These are phyloP conservation scores for Phymorhynchus buccinoides DNA, from an alignment of 1,140 invertebrate species.

Conservation along the genomic window DNA sequence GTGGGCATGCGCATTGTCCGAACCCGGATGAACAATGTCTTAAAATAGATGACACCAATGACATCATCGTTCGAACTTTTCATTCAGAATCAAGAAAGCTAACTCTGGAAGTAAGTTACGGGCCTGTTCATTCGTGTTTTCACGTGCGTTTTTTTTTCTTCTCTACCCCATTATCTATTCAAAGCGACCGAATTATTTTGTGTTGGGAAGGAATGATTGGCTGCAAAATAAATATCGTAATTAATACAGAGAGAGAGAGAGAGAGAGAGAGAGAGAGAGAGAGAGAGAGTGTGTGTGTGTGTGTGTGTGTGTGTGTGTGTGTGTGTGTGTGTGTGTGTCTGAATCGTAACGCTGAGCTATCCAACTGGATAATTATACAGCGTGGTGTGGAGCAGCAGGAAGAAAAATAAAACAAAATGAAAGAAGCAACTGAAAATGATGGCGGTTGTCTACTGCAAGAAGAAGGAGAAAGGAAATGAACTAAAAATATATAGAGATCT, in stretches of 20 bases:
- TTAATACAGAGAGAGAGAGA: neutral
- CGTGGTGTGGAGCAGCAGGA: neutral
- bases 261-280: neutral
- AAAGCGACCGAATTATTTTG: neutral
- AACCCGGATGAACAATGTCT: constrained; percentile 46
- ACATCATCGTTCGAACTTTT: constrained; percentile 42
- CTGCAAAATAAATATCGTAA: neutral
- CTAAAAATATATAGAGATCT: no score
- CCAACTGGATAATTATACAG: no score
- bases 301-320: neutral
- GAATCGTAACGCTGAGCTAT: no score
- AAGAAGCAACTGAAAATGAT: no score
- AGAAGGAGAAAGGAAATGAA: no score
- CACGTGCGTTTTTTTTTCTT: neutral
- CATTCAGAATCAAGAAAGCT: neutral
- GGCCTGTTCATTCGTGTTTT: neutral
- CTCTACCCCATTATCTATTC: neutral
- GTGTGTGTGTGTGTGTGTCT: neutral
- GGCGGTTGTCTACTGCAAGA: no score
- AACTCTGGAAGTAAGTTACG: neutral
- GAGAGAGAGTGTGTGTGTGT: neutral
- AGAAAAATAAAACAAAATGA: no score
- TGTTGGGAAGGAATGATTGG: neutral
- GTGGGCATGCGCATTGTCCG: constrained; percentile 42
- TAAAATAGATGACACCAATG: constrained; percentile 48